Evolutionary conservation across 2,113 vertebrate species (phyloP).

Genomic region (Cygnus buccinator): DNA sequence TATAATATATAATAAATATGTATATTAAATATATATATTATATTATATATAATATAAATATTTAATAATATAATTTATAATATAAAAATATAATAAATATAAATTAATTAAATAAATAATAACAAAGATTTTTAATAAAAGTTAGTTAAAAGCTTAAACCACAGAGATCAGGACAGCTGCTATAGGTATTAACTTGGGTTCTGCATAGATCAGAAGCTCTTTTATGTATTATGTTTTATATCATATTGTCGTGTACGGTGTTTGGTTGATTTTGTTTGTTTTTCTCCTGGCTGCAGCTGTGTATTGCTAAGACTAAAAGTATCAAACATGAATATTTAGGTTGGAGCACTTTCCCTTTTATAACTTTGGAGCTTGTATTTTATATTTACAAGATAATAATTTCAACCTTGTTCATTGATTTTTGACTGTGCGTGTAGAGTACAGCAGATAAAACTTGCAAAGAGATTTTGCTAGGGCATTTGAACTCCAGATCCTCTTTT

Average conservation of each 20-base stretch:
- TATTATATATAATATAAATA: too few relatives aligned
- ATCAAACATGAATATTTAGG: slow-evolving; percentile 15
- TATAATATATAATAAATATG: too few relatives aligned
- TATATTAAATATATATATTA: too few relatives aligned
- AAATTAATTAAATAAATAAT: too few relatives aligned
- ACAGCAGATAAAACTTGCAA: slow-evolving; percentile 1
- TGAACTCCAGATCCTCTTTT: neutral
- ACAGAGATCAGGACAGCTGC: slow-evolving; percentile 71
- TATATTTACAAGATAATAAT: slow-evolving; percentile 1
- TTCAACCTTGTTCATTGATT: slow-evolving; percentile 23
- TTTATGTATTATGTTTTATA: slow-evolving; percentile 22
- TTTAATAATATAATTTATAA: too few relatives aligned
- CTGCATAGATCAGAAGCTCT: slow-evolving; percentile 9
- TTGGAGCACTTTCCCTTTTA: neutral
- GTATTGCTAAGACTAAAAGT: slow-evolving; percentile 20
- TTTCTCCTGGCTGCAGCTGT: neutral
- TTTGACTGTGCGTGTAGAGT: neutral
- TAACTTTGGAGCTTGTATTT: neutral
- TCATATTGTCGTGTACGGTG: slow-evolving; percentile 4
- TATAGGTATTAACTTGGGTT: slow-evolving; percentile 56
- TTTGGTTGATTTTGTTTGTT: neutral
- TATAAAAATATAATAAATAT: too few relatives aligned
- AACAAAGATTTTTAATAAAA: neutral
- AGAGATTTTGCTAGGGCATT: neutral
- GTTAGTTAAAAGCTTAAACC: slow-evolving; percentile 75